Evolutionary conservation across 2,888 invertebrate genomes (phyloP), one percentile per base, ranked within the genome.

Genomic region (Oscheius onirici): DNA sequence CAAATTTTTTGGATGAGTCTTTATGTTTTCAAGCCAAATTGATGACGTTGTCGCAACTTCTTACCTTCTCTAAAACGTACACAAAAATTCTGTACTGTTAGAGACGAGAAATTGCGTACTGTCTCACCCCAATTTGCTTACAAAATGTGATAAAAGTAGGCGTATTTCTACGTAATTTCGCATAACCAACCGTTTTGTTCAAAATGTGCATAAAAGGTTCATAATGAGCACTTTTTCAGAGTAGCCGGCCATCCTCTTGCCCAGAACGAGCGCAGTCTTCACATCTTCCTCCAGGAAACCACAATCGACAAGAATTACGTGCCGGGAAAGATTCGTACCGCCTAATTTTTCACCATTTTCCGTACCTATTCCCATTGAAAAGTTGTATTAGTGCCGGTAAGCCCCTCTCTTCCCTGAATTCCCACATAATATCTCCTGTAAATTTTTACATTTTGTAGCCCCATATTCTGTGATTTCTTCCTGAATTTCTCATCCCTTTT

Each of bases 261-360:
- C 73, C 97, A 99, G 90, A 97, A 97, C 89, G 97, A 99, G 90
- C 92, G 95, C 88, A 99, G 97, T 90, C 92, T 99, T 87, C 99
- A 99, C 90, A 97, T 99, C 94, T 99, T 99, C 91, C 92, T 99
- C 78, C 97, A 97, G 90, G 97, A 97, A 87, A 93, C 93, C 61
- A 92, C 93, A 87, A 97, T 99, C 89, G 97, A 99, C 90, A 96
- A 95, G 91, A 97, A 95, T 91, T 99, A 99, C 90, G 95, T 97
- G 82, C 99, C 99, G 84, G 99, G 78, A 70, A 83, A 84, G 61
- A 78, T 80, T 40, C 77, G 81, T 20, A 76, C 81, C 54, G 75
- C 81, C 57, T 82, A 70, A 77, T 20, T 11, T 20, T 34, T 2
- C n/a, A 15, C 11, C 20, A 17, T 46, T n/a, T 46, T 24, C 17